Base-by-base conservation (phyloP, 2,113 vertebrate species). In the Stictonetta naevosa region DNA sequence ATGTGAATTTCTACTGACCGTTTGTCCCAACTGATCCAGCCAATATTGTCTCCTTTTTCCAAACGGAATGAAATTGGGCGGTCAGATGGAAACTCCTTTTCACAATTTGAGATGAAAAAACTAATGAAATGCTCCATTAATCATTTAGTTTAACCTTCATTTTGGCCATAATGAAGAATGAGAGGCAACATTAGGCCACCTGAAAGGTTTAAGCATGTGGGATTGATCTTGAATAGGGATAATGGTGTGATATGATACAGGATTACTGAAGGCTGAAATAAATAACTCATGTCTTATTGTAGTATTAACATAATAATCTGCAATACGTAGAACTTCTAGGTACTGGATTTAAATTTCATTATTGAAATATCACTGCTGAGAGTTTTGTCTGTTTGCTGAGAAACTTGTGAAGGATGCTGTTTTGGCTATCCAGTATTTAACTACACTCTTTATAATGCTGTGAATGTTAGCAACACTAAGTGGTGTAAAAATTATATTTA, bases 71-170 rank as follows among this genome's bases (percentile, higher is more conserved):
- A 76, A 92, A 91, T 89, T 66, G 60, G 73, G 80, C 80, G 86
- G 73, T 82, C 84, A 89, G 55, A 95, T 80, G 83, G 94, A 96
- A 96, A 86, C 48, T 96, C 46, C 78, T 86, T 21, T 86, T 96
- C 93, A 87, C 59, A 62, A 40, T 96, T 79, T 84, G 78, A 0
- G 0, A 44, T 96, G 76, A 73, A 93, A 92, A 86, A 92, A 88
- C 28, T 67, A 77, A 87, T 73, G 66, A 91, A 96, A 92, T 91
- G 91, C 81, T 91, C 74, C 81, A 87, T 93, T 96, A 92, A 94
- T 96, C 83, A 74, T 94, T 88, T 80, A 58, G 67, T 79, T 87
- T 93, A 80, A 67, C 86, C 81, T 89, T 94, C 71, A 20, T 94
- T 94, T 81, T 29, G 14, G 22, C 21, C 84, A 63, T 85, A 92